phyloP scores from a whole-genome alignment of 2,113 vertebrate genomes.

The Centropus bengalensis region DNA sequence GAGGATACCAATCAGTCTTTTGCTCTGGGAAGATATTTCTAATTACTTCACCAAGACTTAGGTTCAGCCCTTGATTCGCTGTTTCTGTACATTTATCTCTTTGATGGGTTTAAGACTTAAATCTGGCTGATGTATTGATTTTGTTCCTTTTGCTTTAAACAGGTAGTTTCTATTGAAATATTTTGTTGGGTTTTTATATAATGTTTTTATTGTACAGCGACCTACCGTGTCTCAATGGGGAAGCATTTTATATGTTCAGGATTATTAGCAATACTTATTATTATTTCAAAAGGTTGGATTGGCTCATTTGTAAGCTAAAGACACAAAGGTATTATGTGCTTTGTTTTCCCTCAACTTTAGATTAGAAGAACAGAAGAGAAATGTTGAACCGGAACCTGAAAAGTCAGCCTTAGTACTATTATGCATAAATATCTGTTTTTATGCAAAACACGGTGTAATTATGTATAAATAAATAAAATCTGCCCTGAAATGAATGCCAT shows the following conservation, averaged over 20 bases:
- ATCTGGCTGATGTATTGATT: constrained; percentile 69
- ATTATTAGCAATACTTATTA: constrained; percentile 25
- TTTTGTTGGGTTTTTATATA: not conserved
- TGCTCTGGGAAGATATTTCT: not conserved
- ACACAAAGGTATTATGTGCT: constrained; percentile 54
- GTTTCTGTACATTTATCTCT: constrained; percentile 70
- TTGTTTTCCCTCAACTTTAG: constrained; percentile 68
- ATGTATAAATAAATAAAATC: constrained; percentile 6
- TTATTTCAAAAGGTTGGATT: constrained; percentile 69
- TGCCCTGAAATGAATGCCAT: not conserved
- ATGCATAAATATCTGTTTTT: not conserved
- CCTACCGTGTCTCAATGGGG: not conserved
- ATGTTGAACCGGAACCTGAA: not conserved
- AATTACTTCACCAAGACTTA: not conserved
- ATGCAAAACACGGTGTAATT: not conserved
- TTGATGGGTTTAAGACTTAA: constrained; percentile 65
- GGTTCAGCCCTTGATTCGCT: not conserved
- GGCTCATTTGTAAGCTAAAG: constrained; percentile 65
- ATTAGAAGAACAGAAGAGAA: constrained; percentile 55
- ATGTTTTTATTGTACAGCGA: constrained; percentile 24
- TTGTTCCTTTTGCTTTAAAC: constrained; percentile 19
- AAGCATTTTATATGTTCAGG: constrained; percentile 16
- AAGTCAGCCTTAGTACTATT: not conserved
- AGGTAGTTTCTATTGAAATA: not conserved
- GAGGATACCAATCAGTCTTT: not conserved